phyloP scores from a whole-genome alignment of 2,797 vertebrate species.

The Myotis vivesi region DNA sequence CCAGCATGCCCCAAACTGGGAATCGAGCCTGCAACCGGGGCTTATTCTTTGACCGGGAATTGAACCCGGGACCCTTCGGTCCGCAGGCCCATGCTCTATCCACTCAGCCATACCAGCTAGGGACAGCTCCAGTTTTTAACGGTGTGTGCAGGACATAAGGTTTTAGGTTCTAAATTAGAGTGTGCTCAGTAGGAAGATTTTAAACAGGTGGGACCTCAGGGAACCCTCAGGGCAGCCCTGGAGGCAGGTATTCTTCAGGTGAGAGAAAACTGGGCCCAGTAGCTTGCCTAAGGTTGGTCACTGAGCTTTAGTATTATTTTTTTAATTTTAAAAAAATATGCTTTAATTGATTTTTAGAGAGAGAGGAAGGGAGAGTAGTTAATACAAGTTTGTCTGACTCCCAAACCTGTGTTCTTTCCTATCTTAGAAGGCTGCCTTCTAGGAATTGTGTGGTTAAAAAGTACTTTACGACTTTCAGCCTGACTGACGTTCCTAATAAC shows the following conservation, averaged over 20 bases:
- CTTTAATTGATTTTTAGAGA: too few relatives aligned
- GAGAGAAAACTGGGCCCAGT: not conserved
- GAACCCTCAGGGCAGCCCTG: not conserved
- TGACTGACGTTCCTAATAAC: not conserved
- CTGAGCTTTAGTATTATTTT: not conserved
- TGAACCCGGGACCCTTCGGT: too few relatives aligned
- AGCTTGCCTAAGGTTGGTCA: not conserved
- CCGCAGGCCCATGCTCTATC: too few relatives aligned
- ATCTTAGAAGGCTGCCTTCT: constrained; percentile 1
- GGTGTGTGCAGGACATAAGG: not conserved
- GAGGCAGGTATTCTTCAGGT: not conserved
- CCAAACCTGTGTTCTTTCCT: not conserved
- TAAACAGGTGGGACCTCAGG: not conserved
- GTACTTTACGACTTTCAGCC: not conserved
- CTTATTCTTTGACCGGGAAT: too few relatives aligned
- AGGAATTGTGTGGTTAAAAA: not conserved
- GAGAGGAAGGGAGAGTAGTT: not conserved
- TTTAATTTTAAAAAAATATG: too few relatives aligned
- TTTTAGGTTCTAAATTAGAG: not conserved
- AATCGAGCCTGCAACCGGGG: too few relatives aligned
- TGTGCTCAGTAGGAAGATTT: not conserved
- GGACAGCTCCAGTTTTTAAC: not conserved
- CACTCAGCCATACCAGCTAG: too few relatives aligned
- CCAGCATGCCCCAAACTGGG: too few relatives aligned
- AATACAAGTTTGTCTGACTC: not conserved